Evolutionary conservation across 2,113 vertebrate genomes (phyloP).

Genomic region (Pteropus alecto): DNA sequence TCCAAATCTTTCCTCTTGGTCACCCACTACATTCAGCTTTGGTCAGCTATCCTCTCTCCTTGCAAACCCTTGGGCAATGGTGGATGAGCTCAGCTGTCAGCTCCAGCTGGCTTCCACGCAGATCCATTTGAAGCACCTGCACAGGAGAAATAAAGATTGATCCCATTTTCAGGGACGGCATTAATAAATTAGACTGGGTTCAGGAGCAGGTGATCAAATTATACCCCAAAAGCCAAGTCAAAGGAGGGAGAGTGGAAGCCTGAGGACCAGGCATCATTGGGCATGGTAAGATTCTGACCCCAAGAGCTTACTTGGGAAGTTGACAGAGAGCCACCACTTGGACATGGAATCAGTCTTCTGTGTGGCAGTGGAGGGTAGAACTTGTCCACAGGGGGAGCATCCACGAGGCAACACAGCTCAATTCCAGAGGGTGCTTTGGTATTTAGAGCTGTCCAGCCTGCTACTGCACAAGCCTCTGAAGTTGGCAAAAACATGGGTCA

Average conservation of each 20-base stretch:
- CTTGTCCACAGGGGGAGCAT: background rate
- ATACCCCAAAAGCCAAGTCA: background rate
- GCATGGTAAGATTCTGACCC: background rate
- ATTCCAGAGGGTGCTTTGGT: background rate
- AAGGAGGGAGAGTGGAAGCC: background rate
- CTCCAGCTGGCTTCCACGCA: background rate
- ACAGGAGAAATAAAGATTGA: background rate
- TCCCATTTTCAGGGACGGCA: background rate
- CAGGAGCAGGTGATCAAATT: background rate
- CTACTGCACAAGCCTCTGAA: background rate
- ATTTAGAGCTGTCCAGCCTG: background rate
- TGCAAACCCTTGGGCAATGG: background rate
- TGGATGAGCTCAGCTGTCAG: background rate
- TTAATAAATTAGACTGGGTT: background rate
- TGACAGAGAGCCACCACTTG: background rate
- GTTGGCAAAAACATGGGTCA: background rate
- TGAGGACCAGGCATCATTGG: too few relatives aligned
- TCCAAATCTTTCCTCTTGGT: background rate
- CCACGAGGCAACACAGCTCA: rapidly evolving
- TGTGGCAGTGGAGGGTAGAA: background rate
- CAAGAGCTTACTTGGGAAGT: background rate
- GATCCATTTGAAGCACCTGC: background rate
- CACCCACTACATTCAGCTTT: background rate
- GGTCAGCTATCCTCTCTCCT: background rate
- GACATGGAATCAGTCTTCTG: background rate